Percentiles rank a stretch among this genome's conserved stretches.
Evolutionary conservation across 2,888 invertebrate genomes (phyloP).

Genomic region (Sympetrum striolatum): DNA sequence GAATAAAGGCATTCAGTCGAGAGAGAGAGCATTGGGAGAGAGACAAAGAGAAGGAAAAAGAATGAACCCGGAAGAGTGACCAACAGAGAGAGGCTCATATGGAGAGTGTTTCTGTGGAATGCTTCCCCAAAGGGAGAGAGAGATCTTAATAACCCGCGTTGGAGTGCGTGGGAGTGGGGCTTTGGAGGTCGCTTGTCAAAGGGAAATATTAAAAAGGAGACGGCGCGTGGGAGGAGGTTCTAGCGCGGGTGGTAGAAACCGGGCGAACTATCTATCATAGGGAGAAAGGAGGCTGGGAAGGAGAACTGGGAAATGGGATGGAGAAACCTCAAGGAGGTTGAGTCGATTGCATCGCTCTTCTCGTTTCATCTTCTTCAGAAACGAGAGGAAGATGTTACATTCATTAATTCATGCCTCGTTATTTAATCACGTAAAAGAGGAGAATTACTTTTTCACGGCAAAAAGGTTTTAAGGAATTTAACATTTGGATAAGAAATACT

Average conservation of each 20-base stretch:
- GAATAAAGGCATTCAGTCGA: background rate
- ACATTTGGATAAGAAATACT: no score
- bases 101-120: background rate
- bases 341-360: no score
- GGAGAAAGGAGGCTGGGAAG: no score
- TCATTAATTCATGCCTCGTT: no score
- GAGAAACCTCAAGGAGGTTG: no score
- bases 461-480: no score
- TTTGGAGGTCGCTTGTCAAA: background rate
- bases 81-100: background rate
- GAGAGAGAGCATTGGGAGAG: background rate
- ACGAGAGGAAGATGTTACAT: no score
- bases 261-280: no score
- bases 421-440: no score
- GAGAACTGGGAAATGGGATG: no score
- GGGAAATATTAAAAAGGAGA: background rate
- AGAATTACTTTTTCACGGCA: no score
- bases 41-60: background rate
- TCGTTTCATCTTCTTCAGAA: no score
- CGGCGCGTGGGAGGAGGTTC: background rate
- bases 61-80: background rate
- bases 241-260: background rate
- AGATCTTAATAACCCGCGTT: background rate
- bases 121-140: background rate
- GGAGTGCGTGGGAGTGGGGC: background rate